Evolutionary conservation across 30 jellyfish, hydroid and myxozoan genomes (phyloP).

Genomic region (Turritopsis dohrnii): DNA sequence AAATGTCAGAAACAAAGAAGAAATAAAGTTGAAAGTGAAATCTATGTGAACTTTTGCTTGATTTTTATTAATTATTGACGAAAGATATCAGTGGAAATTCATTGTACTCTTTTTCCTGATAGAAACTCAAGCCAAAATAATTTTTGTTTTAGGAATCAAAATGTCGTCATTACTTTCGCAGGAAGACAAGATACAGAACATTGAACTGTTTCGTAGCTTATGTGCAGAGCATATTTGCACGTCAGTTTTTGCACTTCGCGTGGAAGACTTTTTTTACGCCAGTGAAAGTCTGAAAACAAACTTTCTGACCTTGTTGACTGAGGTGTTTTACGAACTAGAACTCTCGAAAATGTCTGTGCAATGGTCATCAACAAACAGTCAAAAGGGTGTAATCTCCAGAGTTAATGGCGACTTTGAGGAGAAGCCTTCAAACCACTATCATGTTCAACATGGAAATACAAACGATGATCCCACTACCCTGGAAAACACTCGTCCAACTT

Average conservation of each 20-base stretch:
- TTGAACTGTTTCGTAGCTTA: slow-evolving; percentile 61
- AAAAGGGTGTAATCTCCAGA: not conserved
- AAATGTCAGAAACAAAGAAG: no score
- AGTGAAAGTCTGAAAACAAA: slow-evolving; percentile 51
- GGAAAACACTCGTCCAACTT: not conserved
- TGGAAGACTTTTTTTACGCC: slow-evolving; percentile 60
- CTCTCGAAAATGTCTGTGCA: not conserved
- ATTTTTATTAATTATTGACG: no score
- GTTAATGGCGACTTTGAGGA: not conserved
- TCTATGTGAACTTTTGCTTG: no score
- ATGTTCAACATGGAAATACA: not conserved
- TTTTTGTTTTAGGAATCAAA: slow-evolving; percentile 50
- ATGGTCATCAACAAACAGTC: not conserved
- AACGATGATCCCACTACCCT: not conserved
- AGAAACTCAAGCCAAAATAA: not conserved
- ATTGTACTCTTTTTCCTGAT: no score
- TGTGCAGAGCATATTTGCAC: slow-evolving; percentile 85
- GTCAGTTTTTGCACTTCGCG: slow-evolving; percentile 66
- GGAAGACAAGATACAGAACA: slow-evolving; percentile 41
- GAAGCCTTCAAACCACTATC: not conserved
- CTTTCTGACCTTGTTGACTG: slow-evolving; percentile 50
- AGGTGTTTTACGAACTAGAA: slow-evolving; percentile 48
- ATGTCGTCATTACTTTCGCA: slow-evolving; percentile 21
- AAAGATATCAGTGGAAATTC: no score
- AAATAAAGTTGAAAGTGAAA: no score